Evolutionary conservation across 1,140 invertebrate species (phyloP), one percentile per base, ranked within the genome.

Genomic region (Philotrypesis tridentata): DNA sequence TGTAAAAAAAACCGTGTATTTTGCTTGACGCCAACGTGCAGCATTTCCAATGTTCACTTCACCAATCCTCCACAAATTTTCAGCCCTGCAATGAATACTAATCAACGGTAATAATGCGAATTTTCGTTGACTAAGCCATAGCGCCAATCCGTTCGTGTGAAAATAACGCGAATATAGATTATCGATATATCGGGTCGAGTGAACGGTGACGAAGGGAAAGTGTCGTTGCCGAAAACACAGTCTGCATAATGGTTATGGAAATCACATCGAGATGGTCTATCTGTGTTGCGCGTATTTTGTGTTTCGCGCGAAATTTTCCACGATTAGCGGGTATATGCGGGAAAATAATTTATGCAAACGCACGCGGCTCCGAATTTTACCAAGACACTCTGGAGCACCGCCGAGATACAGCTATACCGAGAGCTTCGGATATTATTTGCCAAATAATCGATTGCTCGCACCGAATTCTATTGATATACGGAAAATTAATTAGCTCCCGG

Each of bases 141-240:
- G 27, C 17, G n/a, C 43, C 43, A 72, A 72, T 72, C 29, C 31
- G 4, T 37, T 5, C 61, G 55, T 23, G 77, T 14, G 27, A 75
- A 37, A 29, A 63, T 29, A 70, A 86, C 82, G 75, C 84, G 84
- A 82, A 84, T 84, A 85, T 76, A 72, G 75, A 29, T 75, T 60
- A 68, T 72, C 70, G 48, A 78, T 78, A 48, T 80, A 55, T 71
- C 17, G 68, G 60, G 43, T 40, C 9, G 9, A 84, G 82, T 80
- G 84, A 83, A 83, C 74, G 79, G 67, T 68, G 67, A 63, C 78
- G 80, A 72, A 14, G 79, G 80, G 85, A 84, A 83, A 86, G 80
- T 37, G 21, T 72, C 23, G 12, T 70, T 40, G 70, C 80, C 79
- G 76, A 37, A 9, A 37, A 37, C 9, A 37, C 33, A n/a, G 33